These are phyloP conservation scores for Numenius arquata DNA, from an alignment of 2,113 vertebrate genomes.

Conservation along the genomic window DNA sequence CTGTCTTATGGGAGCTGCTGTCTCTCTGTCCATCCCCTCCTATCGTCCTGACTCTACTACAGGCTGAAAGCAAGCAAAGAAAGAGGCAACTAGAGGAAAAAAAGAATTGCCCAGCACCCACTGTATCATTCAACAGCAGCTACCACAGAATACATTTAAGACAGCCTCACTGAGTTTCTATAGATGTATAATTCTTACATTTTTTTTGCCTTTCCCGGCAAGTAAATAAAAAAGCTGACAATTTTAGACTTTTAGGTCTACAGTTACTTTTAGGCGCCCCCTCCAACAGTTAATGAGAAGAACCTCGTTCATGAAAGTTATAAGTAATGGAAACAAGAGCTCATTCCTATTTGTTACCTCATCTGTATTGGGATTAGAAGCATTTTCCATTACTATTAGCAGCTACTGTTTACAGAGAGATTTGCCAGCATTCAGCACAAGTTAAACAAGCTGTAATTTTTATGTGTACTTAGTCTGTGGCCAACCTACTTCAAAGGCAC, in stretches of 20 bases:
- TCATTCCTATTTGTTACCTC: not conserved
- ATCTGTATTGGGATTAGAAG: not conserved
- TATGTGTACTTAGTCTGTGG: not conserved
- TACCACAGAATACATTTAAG: not conserved
- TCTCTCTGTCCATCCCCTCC: not conserved
- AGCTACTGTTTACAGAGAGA: not conserved
- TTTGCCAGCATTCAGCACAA: not conserved
- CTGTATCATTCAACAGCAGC: not conserved
- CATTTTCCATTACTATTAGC: not conserved
- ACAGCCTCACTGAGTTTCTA: not conserved
- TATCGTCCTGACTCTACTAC: not conserved
- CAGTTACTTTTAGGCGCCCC: not conserved
- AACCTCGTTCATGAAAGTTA: not conserved
- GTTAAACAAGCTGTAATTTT: constrained; percentile 2
- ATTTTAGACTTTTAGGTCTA: not conserved
- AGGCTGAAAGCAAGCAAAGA: not conserved
- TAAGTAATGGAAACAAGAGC: not conserved
- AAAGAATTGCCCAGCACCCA: not conserved
- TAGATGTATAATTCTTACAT: not conserved
- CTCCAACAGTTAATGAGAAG: not conserved
- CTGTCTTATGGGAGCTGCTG: not conserved
- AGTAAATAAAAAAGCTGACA: not conserved
- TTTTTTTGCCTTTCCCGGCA: not conserved
- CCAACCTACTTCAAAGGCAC: constrained; percentile 3
- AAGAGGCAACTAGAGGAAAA: not conserved